Base-by-base conservation (phyloP, 2,113 vertebrate genomes). In the Cyprinodon variegatus region DNA sequence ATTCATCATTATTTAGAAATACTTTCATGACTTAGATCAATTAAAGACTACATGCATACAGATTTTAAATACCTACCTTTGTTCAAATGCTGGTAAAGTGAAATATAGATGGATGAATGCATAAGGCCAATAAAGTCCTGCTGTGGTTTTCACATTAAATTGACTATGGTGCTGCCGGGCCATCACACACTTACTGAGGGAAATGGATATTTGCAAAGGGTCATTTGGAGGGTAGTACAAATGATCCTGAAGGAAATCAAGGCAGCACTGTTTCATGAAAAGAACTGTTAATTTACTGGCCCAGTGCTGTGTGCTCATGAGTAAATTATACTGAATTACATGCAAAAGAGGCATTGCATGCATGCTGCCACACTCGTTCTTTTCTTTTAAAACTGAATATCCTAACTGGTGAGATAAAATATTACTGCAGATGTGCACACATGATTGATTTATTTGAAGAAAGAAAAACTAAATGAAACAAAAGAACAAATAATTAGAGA, bases 141-240 rank as follows among this genome's bases (percentile, higher is more conserved):
- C 22, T 71, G n/a, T 41, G 60, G 40, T 38, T 75, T 61, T 45
- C 29, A 64, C n/a, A 61, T 65, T 20, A 36, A 53, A 37, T 71
- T 70, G 37, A 60, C 75, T 41, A 72, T 48, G 68, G 13, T 14
- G 67, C 75, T 68, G 70, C 57, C 48, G 20, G 66, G 77, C 64
- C 77, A 64, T 59, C 67, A 65, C 40, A 62, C 46, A 59, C 39
- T 70, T 65, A 67, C 50, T 68, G 48, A 22, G 8, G 68, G 38
- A 66, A 70, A 67, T 20, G 60, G 65, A 7, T 75, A 62, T 69
- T 68, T 70, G 72, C 39, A 71, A 48, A n/a, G 59, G 46, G 61
- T 72, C 41, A 64, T 22, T 36, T 57, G 68, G 72, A 48, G 12
- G 11, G 8, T 50, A 36, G 65, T n/a, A 69, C 46, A 22, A 53